Base-by-base conservation (phyloP, 1,140 invertebrate genomes). In the Sycophila sp. region DNA sequence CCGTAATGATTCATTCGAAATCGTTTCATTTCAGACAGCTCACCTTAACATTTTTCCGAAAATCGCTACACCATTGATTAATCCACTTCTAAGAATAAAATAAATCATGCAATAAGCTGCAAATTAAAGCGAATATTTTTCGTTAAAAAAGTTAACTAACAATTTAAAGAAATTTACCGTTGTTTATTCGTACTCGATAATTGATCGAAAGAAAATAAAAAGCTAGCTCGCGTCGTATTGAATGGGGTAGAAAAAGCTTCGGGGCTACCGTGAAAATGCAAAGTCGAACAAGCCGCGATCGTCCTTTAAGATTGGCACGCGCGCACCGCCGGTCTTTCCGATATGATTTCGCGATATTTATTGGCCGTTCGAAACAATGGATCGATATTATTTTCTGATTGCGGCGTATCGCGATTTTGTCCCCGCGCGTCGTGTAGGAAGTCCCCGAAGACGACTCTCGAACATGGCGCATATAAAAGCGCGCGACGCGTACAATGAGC, bases 311-410 rank as follows among this genome's bases (percentile, higher is more conserved):
- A 66, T 72, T 67, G 64, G 77, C 73, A 62, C 28, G 45, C 45
- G 60, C 45, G 36, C 76, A 64, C 73, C 72, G 71, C 45, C 63
- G 1, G n/a, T n/a, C n/a, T n/a, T n/a, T n/a, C 73, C 76, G 79
- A 82, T 84, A 83, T 83, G 71, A 77, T 77, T 75, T 83, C 76
- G 76, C 68, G 80, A 85, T 85, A 86, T 86, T 86, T 86, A 86
- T 86, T 81, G 80, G 77, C 69, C 55, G 19, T 26, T 15, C 59
- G 73, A 73, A 83, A 86, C 85, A 86, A 86, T 86, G 85, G 83
- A 85, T 86, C 83, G 85, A 86, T 86, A 86, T 86, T 86, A 82
- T 85, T 86, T 85, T 85, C 78, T 81, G 83, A 86, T 86, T 84
- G 83, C 71, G 69, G 53, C 69, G 73, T 53, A 66, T 66, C 74